phyloP scores from a whole-genome alignment of 2,113 vertebrate genomes.

The Climacteris rufus region DNA sequence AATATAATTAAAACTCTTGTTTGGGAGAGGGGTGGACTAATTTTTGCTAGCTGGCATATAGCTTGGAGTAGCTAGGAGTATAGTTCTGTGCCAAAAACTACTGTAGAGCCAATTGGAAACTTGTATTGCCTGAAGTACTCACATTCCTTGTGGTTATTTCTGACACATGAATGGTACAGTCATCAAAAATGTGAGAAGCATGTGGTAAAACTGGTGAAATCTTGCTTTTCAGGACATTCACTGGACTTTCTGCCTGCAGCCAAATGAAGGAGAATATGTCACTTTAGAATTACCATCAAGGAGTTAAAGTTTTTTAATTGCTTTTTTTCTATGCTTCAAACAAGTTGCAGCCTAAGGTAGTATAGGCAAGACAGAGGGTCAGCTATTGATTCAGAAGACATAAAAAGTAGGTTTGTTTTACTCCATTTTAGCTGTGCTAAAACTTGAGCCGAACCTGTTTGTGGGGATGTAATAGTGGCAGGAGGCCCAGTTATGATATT shows the following conservation, averaged over 20 bases:
- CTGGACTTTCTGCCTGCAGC: background rate
- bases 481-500: background rate
- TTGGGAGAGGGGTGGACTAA: background rate
- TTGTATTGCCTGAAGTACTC: background rate
- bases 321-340: background rate
- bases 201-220: background rate
- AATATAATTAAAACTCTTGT: background rate
- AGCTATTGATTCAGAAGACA: background rate
- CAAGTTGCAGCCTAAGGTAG: background rate
- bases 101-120: background rate
- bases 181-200: conserved; percentile 9
- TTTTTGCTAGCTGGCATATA: background rate
- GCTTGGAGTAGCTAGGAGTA: background rate
- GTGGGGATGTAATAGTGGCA: background rate
- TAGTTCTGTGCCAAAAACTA: background rate
- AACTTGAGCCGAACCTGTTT: background rate
- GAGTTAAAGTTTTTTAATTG: background rate
- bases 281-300: background rate
- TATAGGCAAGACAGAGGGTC: background rate
- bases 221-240: background rate
- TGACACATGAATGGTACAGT: background rate
- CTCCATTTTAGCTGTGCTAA: background rate
- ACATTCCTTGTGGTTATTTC: background rate
- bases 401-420: background rate
- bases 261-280: background rate